phyloP scores from a whole-genome alignment of 1,140 invertebrate species.

The Aphelenchoides avenae region DNA sequence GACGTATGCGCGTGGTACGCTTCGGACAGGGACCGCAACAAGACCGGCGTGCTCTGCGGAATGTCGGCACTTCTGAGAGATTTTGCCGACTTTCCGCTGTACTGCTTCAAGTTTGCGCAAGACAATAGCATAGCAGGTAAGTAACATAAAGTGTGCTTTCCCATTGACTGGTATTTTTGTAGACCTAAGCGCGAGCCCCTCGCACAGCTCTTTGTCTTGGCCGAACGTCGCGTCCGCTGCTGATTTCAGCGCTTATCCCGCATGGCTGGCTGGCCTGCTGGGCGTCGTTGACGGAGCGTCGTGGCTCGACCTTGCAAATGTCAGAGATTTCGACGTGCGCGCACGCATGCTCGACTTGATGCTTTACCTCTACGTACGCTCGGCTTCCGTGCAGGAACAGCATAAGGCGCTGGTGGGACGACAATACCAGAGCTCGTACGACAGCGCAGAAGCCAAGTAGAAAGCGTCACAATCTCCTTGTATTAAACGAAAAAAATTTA shows the following conservation, averaged over 20 bases:
- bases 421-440: no score
- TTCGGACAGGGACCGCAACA: conserved; percentile 26
- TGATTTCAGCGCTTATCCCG: no score
- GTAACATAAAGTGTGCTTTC: neutral
- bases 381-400: conserved; percentile 48
- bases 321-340: conserved; percentile 43
- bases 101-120: conserved; percentile 22
- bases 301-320: conserved; percentile 9
- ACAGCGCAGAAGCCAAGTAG: no score
- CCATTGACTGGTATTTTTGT: conserved; percentile 25
- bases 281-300: conserved; percentile 29
- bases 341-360: conserved; percentile 44
- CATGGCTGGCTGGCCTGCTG: conserved; percentile 28
- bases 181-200: conserved; percentile 2
- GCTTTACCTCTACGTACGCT: conserved; percentile 47
- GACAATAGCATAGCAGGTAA: neutral
- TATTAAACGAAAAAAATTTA: no score
- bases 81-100: conserved; percentile 56
- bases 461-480: no score
- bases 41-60: conserved; percentile 39
- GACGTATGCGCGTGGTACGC: conserved; percentile 39
- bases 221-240: no score
- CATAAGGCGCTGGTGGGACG: conserved; percentile 45
- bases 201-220: conserved; percentile 20
- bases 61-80: conserved; percentile 36